A percentile compares a stretch with the other conserved stretches of the same genome.
phyloP scores from a whole-genome alignment of 2,113 vertebrate species.

The Lonchura striata region DNA sequence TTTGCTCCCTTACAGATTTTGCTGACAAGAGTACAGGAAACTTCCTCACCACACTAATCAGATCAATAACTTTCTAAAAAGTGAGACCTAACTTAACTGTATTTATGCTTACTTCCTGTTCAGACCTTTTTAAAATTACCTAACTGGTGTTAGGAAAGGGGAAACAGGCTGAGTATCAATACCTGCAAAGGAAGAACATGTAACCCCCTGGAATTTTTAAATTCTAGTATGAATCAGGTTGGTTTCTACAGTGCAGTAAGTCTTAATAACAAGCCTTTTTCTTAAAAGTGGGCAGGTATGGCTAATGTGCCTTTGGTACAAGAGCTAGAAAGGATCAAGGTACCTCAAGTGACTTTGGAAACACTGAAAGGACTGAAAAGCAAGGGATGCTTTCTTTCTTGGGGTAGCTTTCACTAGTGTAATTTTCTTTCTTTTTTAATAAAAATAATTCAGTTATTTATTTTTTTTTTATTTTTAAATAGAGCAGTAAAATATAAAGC shows the following conservation, averaged over 20 bases:
- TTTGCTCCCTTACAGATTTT: fast-evolving
- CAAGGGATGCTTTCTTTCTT: background rate
- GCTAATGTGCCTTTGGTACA: background rate
- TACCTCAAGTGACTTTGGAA: background rate
- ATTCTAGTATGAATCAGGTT: background rate
- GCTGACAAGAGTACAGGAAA: fast-evolving
- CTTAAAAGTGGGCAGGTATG: background rate
- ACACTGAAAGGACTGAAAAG: background rate
- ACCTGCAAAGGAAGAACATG: background rate
- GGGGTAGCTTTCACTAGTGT: background rate
- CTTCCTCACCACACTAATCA: background rate
- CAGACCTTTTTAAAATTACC: background rate
- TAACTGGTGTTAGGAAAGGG: background rate
- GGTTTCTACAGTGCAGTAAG: background rate
- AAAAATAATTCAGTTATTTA: background rate
- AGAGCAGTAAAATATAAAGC: background rate
- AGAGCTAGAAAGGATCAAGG: background rate
- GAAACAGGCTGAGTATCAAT: background rate
- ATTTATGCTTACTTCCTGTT: background rate
- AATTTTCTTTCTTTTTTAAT: background rate
- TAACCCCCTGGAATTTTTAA: background rate
- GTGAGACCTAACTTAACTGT: background rate
- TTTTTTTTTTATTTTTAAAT: background rate
- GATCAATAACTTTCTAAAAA: background rate
- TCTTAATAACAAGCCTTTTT: background rate